Conservation (phyloP, 1,140 invertebrate genomes). For the Caenorhabditis latens region DNA sequence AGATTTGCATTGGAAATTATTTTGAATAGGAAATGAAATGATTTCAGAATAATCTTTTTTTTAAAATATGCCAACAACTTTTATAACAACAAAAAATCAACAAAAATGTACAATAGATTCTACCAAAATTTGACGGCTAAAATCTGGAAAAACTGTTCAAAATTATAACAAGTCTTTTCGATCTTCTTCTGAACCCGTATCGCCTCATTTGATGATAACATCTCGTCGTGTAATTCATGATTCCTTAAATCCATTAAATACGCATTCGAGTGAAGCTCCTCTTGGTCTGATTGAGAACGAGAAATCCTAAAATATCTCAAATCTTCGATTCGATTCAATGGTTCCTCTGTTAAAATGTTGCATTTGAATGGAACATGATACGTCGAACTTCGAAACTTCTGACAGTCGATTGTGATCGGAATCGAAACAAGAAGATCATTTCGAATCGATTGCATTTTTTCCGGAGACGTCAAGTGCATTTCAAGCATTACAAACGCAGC, state of each 20-base stretch:
- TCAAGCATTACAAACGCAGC: constrained; percentile 29
- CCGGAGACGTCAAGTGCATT: constrained; percentile 26
- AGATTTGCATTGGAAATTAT: too few relatives aligned
- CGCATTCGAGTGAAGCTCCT: not conserved
- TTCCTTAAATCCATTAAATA: not conserved
- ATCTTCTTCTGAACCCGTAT: not conserved
- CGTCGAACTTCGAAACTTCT: constrained; percentile 8
- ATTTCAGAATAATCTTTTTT: too few relatives aligned
- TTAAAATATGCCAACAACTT: too few relatives aligned
- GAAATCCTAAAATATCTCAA: not conserved
- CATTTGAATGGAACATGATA: not conserved
- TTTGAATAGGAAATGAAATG: too few relatives aligned
- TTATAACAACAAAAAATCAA: not conserved
- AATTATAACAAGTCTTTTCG: not conserved
- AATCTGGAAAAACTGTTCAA: constrained; percentile 38
- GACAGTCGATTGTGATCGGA: not conserved
- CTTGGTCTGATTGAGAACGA: not conserved
- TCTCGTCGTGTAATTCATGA: constrained; percentile 2
- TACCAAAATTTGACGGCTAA: constrained; percentile 29
- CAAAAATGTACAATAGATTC: not conserved
- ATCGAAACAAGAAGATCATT: not conserved
- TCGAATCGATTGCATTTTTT: not conserved
- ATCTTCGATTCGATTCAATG: not conserved
- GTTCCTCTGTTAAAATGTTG: not conserved
- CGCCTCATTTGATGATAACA: not conserved